Evolutionary conservation across 1,140 invertebrate genomes (phyloP).

Genomic region (Lepidurus packardi): DNA sequence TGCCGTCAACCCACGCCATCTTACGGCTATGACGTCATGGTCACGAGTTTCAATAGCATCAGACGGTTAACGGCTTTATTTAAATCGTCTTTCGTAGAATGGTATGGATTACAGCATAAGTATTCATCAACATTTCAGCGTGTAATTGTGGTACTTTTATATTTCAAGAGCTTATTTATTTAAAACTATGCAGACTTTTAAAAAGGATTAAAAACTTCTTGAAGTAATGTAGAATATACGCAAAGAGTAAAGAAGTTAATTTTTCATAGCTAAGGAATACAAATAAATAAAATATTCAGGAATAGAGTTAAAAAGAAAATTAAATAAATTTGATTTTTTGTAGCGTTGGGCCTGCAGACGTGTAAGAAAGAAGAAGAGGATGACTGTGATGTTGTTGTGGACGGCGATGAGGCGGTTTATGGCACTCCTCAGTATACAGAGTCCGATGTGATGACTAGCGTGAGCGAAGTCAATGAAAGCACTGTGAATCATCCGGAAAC

Average conservation of each 20-base stretch:
- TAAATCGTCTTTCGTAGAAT: no score
- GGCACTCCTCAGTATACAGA: conserved; percentile 78
- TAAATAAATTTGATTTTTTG: not conserved
- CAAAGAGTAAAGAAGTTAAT: no score
- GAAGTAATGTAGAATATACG: no score
- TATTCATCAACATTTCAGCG: no score
- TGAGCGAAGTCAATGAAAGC: not conserved
- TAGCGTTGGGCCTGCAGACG: conserved; percentile 31
- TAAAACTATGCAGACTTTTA: no score
- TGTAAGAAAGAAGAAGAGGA: conserved; percentile 56
- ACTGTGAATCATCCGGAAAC: not conserved
- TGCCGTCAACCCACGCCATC: no score
- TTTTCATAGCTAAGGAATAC: no score
- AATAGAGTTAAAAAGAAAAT: not conserved
- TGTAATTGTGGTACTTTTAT: no score
- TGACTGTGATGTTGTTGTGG: conserved; percentile 72
- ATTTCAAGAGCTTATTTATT: no score
- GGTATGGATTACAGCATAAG: no score
- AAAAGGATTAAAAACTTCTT: no score
- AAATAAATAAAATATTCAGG: not conserved
- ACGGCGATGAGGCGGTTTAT: conserved; percentile 65
- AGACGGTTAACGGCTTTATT: no score
- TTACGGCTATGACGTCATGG: not conserved
- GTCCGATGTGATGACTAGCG: conserved; percentile 53
- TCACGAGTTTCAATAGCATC: not conserved